Evolutionary conservation across 1,140 invertebrate species (phyloP), one percentile per base, ranked within the genome.

Genomic region (Drosophila littoralis): DNA sequence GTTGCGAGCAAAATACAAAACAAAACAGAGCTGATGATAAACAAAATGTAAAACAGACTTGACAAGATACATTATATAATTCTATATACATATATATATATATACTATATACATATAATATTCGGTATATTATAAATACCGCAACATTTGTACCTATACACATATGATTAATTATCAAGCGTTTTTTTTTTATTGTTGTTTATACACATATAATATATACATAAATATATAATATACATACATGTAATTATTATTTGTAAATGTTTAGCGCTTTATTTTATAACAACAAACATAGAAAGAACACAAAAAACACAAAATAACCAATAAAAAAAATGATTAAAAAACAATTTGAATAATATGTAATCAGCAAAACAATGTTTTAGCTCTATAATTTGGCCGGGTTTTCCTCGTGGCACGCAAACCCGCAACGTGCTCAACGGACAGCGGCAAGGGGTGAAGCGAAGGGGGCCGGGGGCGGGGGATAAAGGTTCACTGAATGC

Each of bases 71-170:
- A 60, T 61, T 40, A 52, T 74, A 61, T 69, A 55, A 60, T 52
- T 51, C 40, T 57, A 51, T 61, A 36, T 22, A 73, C 57, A 61
- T 13, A 59, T 67, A 22, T 42, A 51, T 61, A 36, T 22, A 73
- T 65, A 61, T 10, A n/a, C n/a, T n/a, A 59, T 67, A 35, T 35
- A 43, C 22, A 28, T 28, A 28, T 12, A 28, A 54, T 17, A 52
- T 42, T 28, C 13, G 38, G 54, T 57, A 57, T 45, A 42, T 59
- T 57, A 57, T 59, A 42, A 57, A 67, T 50, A 42, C 38, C 42
- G 48, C 32, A 59, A 67, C 43, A 57, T 42, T 55, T 71, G 68
- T 75, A 79, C 63, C 63, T 79, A 50, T 64, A 75, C 50, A 74
- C 57, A 60, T 67, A 63, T 67, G 63, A 79, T 60, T 67, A 54